phyloP scores from a whole-genome alignment of 2,888 invertebrate species.

The Ditula angustiorana region DNA sequence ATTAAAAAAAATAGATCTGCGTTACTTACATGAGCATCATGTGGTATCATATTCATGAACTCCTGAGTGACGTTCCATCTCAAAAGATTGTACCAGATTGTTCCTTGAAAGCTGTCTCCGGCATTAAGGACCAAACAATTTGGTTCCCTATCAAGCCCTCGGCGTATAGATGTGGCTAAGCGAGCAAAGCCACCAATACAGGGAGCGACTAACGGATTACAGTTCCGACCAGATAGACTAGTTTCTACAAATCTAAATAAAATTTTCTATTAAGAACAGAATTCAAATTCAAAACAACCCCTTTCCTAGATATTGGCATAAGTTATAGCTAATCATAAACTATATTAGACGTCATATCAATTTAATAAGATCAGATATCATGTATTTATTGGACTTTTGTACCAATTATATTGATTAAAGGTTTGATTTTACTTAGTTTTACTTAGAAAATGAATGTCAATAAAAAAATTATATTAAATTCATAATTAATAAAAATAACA shows the following conservation, averaged over 20 bases:
- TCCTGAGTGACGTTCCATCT: constrained; percentile 91
- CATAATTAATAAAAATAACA: background rate
- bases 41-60: constrained; percentile 91
- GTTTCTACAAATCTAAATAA: constrained; percentile 87
- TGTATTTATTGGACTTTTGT: too few relatives aligned
- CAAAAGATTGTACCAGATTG: constrained; percentile 91
- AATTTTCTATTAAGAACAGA: too few relatives aligned
- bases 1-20: too few relatives aligned
- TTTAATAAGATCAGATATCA: too few relatives aligned
- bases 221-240: constrained; percentile 81
- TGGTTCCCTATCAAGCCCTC: constrained; percentile 81
- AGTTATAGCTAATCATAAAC: too few relatives aligned
- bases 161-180: constrained; percentile 83
- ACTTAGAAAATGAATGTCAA: too few relatives aligned
- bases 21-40: constrained; percentile 90
- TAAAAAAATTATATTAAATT: too few relatives aligned
- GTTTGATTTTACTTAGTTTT: too few relatives aligned
- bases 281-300: too few relatives aligned
- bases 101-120: constrained; percentile 89
- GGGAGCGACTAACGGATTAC: constrained; percentile 71
- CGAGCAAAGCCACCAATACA: constrained; percentile 91
- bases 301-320: too few relatives aligned
- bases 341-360: too few relatives aligned
- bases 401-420: too few relatives aligned
- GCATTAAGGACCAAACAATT: constrained; percentile 87